phyloP scores from a whole-genome alignment of 2,888 invertebrate species.

The Rugalucina vietnamica region DNA sequence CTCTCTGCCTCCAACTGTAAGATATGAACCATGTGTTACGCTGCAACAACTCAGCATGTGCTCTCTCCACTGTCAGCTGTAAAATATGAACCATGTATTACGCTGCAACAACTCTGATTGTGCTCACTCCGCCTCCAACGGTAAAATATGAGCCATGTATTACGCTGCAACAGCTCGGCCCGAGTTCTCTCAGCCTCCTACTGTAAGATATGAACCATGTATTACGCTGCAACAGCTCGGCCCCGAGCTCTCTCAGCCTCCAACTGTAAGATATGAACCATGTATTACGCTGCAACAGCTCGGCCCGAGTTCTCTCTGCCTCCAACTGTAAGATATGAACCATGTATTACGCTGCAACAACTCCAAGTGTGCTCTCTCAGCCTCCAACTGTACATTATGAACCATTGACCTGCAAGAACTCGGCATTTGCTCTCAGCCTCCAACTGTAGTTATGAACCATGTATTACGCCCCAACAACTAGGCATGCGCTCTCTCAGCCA shows the following conservation, averaged over 20 bases:
- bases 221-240: constrained; percentile 68
- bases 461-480: constrained; percentile 55
- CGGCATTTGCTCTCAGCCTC: constrained; percentile 67
- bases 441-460: constrained; percentile 51
- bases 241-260: constrained; percentile 66
- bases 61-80: constrained; percentile 69
- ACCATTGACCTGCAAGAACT: constrained; percentile 68
- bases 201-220: no score
- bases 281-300: constrained; percentile 69
- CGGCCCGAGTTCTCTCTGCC: constrained; percentile 63
- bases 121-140: constrained; percentile 67
- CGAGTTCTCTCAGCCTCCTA: constrained; percentile 67
- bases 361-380: constrained; percentile 62
- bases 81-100: constrained; percentile 19
- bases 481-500: constrained; percentile 64
- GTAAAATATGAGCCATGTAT: constrained; percentile 65
- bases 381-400: constrained; percentile 64
- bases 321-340: constrained; percentile 59
- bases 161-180: constrained; percentile 66
- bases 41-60: constrained; percentile 65
- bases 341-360: constrained; percentile 51
- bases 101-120: constrained; percentile 54
- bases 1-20: constrained; percentile 68
- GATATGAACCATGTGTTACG: constrained; percentile 67
- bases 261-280: no score